A percentile compares a stretch with the other conserved stretches of the same genome.
These are phyloP conservation scores for Gallinago paraguaiae DNA, from an alignment of 2,113 vertebrate species.

Conservation along the genomic window DNA sequence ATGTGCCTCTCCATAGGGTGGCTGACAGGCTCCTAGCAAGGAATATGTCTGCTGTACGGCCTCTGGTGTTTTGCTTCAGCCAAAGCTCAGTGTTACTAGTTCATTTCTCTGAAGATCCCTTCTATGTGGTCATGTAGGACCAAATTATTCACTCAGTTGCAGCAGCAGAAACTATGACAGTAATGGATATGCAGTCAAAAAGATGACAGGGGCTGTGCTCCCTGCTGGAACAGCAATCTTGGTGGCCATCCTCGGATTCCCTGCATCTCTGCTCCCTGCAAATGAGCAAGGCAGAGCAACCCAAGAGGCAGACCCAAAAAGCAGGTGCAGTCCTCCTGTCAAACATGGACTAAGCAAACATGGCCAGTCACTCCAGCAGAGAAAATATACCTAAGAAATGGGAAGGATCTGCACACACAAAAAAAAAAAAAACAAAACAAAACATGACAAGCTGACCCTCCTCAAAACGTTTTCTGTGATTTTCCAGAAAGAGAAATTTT, in stretches of 20 bases:
- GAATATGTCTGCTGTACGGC: background rate
- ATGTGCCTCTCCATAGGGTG: accelerated
- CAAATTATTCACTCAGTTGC: background rate
- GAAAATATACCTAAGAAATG: background rate
- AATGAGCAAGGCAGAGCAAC: background rate
- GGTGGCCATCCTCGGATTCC: background rate
- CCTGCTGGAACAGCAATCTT: background rate
- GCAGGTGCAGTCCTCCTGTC: background rate
- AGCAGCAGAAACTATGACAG: background rate
- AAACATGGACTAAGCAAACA: background rate
- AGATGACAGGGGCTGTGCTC: accelerated
- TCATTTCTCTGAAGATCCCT: background rate
- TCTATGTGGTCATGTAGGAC: background rate
- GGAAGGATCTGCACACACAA: background rate
- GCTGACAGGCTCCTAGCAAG: background rate
- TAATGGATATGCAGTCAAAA: background rate
- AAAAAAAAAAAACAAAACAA: background rate
- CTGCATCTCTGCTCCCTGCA: background rate
- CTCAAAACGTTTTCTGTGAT: background rate
- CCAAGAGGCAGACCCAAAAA: background rate
- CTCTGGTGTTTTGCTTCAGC: background rate
- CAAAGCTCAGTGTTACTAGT: background rate
- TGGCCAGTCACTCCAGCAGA: background rate
- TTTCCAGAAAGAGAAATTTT: background rate
- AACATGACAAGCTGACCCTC: background rate